Conservation (phyloP, 2,888 invertebrate genomes). For the Amphimallon solstitiale region DNA sequence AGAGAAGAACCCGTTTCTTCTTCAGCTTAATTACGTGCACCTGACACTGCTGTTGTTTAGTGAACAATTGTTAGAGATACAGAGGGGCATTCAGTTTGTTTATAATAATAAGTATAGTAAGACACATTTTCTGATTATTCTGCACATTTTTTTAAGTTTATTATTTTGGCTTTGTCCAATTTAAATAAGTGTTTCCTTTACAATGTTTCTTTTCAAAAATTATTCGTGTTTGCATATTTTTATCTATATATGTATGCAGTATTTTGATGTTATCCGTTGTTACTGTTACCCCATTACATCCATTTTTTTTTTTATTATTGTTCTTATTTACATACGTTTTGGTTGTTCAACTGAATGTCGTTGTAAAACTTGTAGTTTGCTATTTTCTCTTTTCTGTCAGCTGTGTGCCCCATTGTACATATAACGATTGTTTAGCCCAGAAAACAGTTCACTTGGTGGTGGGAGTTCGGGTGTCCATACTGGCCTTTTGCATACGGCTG, state of each 20-base stretch:
- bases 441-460: constrained; percentile 59
- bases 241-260: constrained; percentile 44
- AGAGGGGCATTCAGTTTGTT: constrained; percentile 58
- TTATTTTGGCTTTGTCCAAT: constrained; percentile 25
- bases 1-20: constrained; percentile 65
- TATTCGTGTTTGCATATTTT: constrained; percentile 45
- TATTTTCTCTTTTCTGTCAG: constrained; percentile 45
- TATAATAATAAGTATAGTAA: constrained; percentile 52
- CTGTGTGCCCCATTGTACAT: constrained; percentile 61
- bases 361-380: constrained; percentile 36
- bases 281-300: constrained; percentile 41
- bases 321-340: constrained; percentile 48
- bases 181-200: constrained; percentile 17
- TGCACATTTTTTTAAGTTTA: constrained; percentile 48
- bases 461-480: constrained; percentile 61
- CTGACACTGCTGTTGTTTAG: constrained; percentile 64
- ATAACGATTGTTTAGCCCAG: constrained; percentile 65
- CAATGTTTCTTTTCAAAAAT: constrained; percentile 35
- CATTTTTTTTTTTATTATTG: constrained; percentile 43
- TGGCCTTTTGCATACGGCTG: constrained; percentile 64
- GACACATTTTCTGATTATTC: constrained; percentile 77
- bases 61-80: constrained; percentile 60
- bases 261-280: constrained; percentile 30
- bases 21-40: constrained; percentile 70
- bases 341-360: constrained; percentile 41